phyloP scores from a whole-genome alignment of 2,888 invertebrate genomes.

The Sinodicranocentrus sp. region DNA sequence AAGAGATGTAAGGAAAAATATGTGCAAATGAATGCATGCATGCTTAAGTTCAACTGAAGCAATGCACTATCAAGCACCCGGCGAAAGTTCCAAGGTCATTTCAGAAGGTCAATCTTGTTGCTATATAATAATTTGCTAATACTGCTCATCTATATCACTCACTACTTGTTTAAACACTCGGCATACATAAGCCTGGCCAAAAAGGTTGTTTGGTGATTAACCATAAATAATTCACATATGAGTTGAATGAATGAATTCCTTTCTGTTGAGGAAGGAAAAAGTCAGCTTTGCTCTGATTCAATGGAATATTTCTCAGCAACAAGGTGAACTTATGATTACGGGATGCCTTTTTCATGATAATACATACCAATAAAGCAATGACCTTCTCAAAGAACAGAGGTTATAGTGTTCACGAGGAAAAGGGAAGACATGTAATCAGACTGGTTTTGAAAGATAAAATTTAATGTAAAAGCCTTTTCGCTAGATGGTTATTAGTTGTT shows the following conservation, averaged over 20 bases:
- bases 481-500: too few species aligned
- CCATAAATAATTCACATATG: not conserved
- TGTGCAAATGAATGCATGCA: slow-evolving; percentile 10
- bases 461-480: too few species aligned
- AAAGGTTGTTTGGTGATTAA: too few species aligned
- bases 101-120: slow-evolving; percentile 67
- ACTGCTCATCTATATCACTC: not conserved
- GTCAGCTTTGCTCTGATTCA: not conserved
- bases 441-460: too few species aligned
- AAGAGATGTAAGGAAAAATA: not conserved
- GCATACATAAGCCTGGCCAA: too few species aligned
- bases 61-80: slow-evolving; percentile 53
- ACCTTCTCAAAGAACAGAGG: too few species aligned
- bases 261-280: slow-evolving; percentile 1
- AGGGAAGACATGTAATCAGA: too few species aligned
- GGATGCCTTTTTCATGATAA: not conserved
- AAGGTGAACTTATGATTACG: slow-evolving; percentile 19
- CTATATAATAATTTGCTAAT: slow-evolving; percentile 52
- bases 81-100: slow-evolving; percentile 70
- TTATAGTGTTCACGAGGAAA: too few species aligned
- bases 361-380: slow-evolving; percentile 10
- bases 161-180: slow-evolving; percentile 5
- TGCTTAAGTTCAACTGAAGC: slow-evolving; percentile 13
- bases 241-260: slow-evolving; percentile 32
- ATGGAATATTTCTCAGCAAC: slow-evolving; percentile 3